Percentiles rank a stretch among this genome's conserved stretches.
phyloP scores from a whole-genome alignment of 1,140 invertebrate genomes.

The Drosophila auraria region DNA sequence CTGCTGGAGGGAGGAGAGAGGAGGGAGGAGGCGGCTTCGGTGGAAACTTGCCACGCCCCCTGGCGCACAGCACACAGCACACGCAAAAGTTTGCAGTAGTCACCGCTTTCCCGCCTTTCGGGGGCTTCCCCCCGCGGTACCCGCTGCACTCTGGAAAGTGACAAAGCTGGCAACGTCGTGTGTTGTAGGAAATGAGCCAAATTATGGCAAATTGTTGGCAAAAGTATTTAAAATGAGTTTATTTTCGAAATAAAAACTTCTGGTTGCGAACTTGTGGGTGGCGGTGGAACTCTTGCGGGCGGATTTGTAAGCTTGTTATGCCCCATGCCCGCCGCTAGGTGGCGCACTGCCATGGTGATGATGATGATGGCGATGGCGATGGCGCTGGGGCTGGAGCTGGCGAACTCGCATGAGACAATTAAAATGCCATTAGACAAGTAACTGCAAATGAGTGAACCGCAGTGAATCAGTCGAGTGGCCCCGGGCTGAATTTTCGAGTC shows the following conservation, averaged over 20 bases:
- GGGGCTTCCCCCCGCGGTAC: not conserved
- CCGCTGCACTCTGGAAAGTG: slow-evolving; percentile 33
- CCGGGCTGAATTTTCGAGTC: slow-evolving; percentile 15
- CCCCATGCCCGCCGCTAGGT: slow-evolving; percentile 19
- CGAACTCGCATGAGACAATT: slow-evolving; percentile 63
- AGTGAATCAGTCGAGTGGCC: slow-evolving; percentile 37
- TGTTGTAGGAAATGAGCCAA: slow-evolving; percentile 80
- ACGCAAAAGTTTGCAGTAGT: slow-evolving; percentile 56
- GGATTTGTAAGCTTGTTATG: slow-evolving; percentile 16
- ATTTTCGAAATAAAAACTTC: slow-evolving; percentile 70
- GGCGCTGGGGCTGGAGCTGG: slow-evolving; percentile 2
- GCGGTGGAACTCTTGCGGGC: slow-evolving; percentile 7
- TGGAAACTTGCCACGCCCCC: slow-evolving; percentile 30
- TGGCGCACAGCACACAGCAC: slow-evolving; percentile 38
- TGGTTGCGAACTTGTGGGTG: slow-evolving; percentile 47
- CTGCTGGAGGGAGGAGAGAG: not conserved
- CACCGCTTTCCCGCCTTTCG: slow-evolving; percentile 1
- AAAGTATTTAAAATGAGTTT: slow-evolving; percentile 84
- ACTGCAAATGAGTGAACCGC: slow-evolving; percentile 49
- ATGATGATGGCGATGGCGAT: slow-evolving; percentile 1
- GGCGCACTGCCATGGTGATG: slow-evolving; percentile 18
- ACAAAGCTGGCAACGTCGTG: slow-evolving; percentile 70
- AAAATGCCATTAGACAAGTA: slow-evolving; percentile 74
- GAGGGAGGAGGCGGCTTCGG: not conserved
- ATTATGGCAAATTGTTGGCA: slow-evolving; percentile 82